Evolutionary conservation across 2,888 invertebrate genomes (phyloP).

Genomic region (Penaeus monodon): DNA sequence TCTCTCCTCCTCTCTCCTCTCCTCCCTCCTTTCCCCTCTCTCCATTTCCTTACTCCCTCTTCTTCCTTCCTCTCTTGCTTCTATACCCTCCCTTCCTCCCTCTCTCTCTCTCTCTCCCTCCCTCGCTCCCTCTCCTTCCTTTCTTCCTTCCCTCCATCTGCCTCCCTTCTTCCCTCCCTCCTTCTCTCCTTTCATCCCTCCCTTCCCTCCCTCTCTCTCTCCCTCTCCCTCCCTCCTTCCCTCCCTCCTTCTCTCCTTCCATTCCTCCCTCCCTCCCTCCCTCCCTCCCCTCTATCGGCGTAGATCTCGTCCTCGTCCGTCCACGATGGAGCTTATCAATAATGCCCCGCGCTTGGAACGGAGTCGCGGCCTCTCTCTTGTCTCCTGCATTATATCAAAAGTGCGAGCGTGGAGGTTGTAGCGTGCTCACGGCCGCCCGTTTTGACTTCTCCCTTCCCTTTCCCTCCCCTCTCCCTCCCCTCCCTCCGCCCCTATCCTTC

Average conservation of each 20-base stretch:
- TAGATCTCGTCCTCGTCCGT: too few relatives aligned
- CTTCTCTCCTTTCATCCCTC: not conserved
- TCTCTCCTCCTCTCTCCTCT: not conserved
- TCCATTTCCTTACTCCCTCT: not conserved
- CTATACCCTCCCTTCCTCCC: too few relatives aligned
- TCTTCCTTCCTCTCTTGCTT: not conserved
- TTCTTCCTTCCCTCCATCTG: not conserved
- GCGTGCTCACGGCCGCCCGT: not conserved
- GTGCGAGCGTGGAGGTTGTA: too few relatives aligned
- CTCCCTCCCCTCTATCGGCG: not conserved
- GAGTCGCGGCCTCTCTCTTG: too few relatives aligned
- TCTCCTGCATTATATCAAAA: too few relatives aligned
- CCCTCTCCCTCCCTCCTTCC: not conserved
- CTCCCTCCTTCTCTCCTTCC: not conserved
- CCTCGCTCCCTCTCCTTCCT: not conserved
- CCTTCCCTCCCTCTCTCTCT: not conserved
- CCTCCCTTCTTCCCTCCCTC: not conserved
- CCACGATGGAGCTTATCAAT: too few relatives aligned
- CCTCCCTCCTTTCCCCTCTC: not conserved
- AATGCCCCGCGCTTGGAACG: too few relatives aligned
- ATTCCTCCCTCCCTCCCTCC: not conserved
- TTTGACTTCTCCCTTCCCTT: not conserved
- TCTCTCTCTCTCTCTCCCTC: not conserved
- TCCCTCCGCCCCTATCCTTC: not conserved
- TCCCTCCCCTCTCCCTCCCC: not conserved